Base-by-base conservation (phyloP, 2,888 invertebrate genomes). In the Aproaerema taeniolella region DNA sequence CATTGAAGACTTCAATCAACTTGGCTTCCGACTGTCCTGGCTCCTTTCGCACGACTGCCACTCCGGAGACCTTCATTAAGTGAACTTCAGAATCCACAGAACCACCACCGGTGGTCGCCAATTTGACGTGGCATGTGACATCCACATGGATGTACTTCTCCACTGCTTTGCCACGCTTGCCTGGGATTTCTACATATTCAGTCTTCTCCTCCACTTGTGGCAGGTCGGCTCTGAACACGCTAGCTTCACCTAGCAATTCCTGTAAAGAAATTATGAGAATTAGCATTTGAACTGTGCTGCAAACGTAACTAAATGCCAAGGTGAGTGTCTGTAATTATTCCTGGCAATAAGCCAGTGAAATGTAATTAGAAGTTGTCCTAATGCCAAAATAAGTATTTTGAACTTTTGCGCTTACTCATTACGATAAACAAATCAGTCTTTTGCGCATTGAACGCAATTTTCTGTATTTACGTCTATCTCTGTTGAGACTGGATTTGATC, bases 61-160 rank as follows among this genome's bases (percentile, higher is more conserved):
- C 88, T 31, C 92, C 92, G 8, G 91, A 91, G 2, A 92, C 91
- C 54, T 91, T 85, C 90, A 91, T 91, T 0, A 90, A 73, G 52
- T 91, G 89, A 17, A 89, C 89, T 52, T 90, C 86, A 0, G 82
- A 85, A 58, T 89, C 83, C 1, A 82, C 88, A 0, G 88, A 85
- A 5, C 88, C 86, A 4, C 89, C 89, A 2, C 89, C 89, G 4
- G 89, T 89, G 1, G 88, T 88, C 1, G 88, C 87, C 42, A 92
- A 63, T 52, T 88, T 88, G 31, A 92, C 88, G 58, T 91, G 89
- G 55, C 92, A 92, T 9, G 89, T 90, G 29, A 92, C 91, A 52
- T 92, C 91, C 4, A 92, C 89, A 55, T 91, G 89, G 26, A 92
- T 87, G 56, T 90, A 87, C 66, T 92, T 92, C 52, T 89, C 83